A percentile compares a stretch with the other conserved stretches of the same genome.
These are phyloP conservation scores for Calliopsis andreniformis DNA, from an alignment of 1,140 invertebrate genomes.

Conservation along the genomic window DNA sequence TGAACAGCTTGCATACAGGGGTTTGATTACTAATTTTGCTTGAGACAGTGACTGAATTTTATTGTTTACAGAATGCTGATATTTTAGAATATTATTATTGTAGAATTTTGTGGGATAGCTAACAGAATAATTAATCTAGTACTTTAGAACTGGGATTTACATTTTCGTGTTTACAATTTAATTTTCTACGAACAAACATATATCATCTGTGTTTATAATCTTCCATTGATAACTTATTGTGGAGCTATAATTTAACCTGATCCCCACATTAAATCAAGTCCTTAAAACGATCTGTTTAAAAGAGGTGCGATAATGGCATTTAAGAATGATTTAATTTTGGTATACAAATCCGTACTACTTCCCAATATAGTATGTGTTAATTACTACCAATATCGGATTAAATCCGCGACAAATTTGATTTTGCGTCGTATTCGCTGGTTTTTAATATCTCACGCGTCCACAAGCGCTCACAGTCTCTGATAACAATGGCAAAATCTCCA, in stretches of 20 bases:
- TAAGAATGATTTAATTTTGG: slow-evolving; percentile 32
- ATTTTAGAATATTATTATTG: too few relatives aligned
- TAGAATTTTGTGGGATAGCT: too few relatives aligned
- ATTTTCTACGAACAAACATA: background rate
- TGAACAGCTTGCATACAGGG: too few relatives aligned
- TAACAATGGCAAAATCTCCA: background rate
- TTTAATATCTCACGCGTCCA: slow-evolving; percentile 6
- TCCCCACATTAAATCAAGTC: background rate
- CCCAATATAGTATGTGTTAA: slow-evolving; percentile 1
- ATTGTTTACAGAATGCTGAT: too few relatives aligned
- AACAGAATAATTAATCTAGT: too few relatives aligned
- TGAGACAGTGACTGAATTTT: too few relatives aligned
- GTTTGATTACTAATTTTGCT: too few relatives aligned
- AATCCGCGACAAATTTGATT: slow-evolving; percentile 26
- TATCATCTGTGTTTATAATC: background rate
- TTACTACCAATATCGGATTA: slow-evolving; percentile 22
- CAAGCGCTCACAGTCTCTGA: background rate
- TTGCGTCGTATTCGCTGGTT: slow-evolving; percentile 2
- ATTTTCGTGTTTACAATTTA: too few relatives aligned
- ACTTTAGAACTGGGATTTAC: too few relatives aligned
- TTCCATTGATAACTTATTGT: background rate
- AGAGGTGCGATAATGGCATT: slow-evolving; percentile 19
- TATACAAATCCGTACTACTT: slow-evolving; percentile 9
- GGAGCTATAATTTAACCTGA: background rate
- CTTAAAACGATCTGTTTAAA: slow-evolving; percentile 18